Base-by-base conservation (phyloP, 2,113 vertebrate species). In the Neodontobutis hainanensis region DNA sequence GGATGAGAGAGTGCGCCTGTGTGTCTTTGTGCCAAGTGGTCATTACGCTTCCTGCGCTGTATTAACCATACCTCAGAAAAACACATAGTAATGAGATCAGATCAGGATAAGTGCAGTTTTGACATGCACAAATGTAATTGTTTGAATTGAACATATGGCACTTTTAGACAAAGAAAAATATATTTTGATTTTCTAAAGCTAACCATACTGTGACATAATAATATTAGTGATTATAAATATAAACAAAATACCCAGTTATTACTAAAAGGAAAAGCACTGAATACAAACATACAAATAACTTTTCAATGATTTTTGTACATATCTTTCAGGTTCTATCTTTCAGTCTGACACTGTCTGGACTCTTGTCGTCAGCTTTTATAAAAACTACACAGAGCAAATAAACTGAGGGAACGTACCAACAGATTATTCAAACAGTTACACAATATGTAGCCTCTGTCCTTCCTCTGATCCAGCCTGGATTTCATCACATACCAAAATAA, bases 11-110 rank as follows among this genome's bases (percentile, higher is more conserved):
- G 59, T 74, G 61, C 57, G 59, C 50, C 45, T 15, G 19, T 61
- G 44, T 82, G 40, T 80, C 3, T 63, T 40, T 64, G 65, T 63
- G 82, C 69, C 70, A 82, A 75, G 57, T 59, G 58, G 70, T 68
- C 68, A 63, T 75, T 51, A 75, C 68, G 59, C 51, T 72, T 63
- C 51, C 34, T 70, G 44, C 45, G 71, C 8, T 48, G 62, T 65
- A 47, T 42, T 73, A 40, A 5, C 5, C 38, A 40, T 8, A 40
- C 38, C 72, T 64, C 48, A 71, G 35, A 40, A 50, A 11, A 70
- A 55, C n/a, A 16, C 2, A 34, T 15, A 9, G n/a, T n/a, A n/a
- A n/a, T n/a, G 11, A 43, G 10, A 50, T 50, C 16, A 19, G n/a
- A 50, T 50, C 16, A 19, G 16, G 6, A 15, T 40, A 12, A 14